Evolutionary conservation across 2,113 vertebrate genomes (phyloP), one percentile per base, ranked within the genome.

Genomic region (Eleginops maclovinus): DNA sequence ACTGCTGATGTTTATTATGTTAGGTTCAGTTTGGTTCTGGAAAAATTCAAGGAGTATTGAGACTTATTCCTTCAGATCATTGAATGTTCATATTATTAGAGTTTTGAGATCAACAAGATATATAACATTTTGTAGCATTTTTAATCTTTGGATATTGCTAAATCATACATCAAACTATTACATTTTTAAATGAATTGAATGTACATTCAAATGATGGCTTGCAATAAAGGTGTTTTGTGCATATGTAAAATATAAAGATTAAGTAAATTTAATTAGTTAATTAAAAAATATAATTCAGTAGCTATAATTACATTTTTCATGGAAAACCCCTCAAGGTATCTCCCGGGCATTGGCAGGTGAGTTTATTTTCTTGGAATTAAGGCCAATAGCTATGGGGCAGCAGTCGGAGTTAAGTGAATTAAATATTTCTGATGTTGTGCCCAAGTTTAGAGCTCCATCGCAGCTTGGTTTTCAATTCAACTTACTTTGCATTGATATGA

Each of bases 311-410:
- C 28, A 46, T 54, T 60, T 74, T 70, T 70, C 1, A 56, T 59
- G 53, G 60, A 75, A 82, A 87, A 64, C 66, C 72, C 85, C 67
- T 74, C 15, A 46, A 82, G 84, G 60, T 46, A 58, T 28, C 83
- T 77, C 24, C n/a, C 11, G 50, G 69, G 83, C 82, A 53, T 15
- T 79, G 61, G 55, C 76, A 75, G 74, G 63, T 75, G 47, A 80
- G 60, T 66, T 50, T 44, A 72, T 81, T 77, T 71, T 83, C 75
- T 77, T 79, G 13, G 59, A 86, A 87, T 77, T 58, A 73, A 66
- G 73, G 61, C 77, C 65, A 72, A 61, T 24, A 75, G 68, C 68
- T 47, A 72, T 69, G 61, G 47, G 69, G 64, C 70, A 17, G 21
- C 22, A 75, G 53, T 22, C 49, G 15, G 63, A 84, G 56, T 68